Evolutionary conservation across 2,113 vertebrate genomes (phyloP), one percentile per base, ranked within the genome.

Genomic region (Macquaria ambigua): DNA sequence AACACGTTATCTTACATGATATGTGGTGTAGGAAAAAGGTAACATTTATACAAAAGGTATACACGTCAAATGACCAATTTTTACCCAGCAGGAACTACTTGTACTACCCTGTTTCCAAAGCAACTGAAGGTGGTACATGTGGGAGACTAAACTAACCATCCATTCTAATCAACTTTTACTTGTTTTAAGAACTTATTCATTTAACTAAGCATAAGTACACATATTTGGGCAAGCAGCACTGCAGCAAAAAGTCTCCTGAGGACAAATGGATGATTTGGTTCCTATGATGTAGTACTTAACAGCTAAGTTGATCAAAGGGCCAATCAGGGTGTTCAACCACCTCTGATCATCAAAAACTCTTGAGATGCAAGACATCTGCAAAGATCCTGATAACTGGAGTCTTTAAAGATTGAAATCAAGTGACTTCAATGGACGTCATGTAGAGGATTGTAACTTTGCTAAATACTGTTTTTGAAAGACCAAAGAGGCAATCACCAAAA

Each of bases 331-430:
- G 20, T 55, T 67, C 74, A 43, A 21, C 28, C 52, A 61, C 34
- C 52, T 72, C 52, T 73, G 34, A 68, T 86, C 79, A 74, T 82
- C 16, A 78, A 48, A 82, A 69, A 34, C 20, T 2, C 15, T 55
- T 21, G 25, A 23, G 59, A 73, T 72, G 39, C 28, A 53, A 77
- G 9, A 34, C 10, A 15, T 67, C 78, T 66, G 59, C 59, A 77
- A 59, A 59, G 67, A 72, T 82, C 56, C 37, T 62, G 53, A 86
- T 81, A 72, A 77, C 18, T 34, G 5, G 31, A 61, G 31, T 50
- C 53, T 82, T 69, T 55, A 74, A 48, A 82, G 74, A 82, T 78
- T 31, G 37, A 69, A 74, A 82, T 86, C 74, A 74, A 48, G 21
- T 23, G 23, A 64, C 74, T 73, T 77, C 41, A 72, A 20, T 81